Base-by-base conservation (phyloP, 2,888 invertebrate species). In the Clusia tigrina region DNA sequence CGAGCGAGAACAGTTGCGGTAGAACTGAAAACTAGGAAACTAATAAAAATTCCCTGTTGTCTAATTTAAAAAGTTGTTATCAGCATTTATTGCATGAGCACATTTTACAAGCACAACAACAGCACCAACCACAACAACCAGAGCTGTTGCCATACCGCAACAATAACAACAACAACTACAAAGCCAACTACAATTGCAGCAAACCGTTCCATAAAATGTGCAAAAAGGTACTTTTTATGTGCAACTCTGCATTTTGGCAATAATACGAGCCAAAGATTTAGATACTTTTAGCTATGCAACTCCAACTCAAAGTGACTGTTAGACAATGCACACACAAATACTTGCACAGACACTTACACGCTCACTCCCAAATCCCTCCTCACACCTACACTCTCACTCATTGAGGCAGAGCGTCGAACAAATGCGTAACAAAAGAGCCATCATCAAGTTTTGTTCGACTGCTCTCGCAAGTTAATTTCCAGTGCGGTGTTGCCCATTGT, bases 41-140 rank as follows among this genome's bases (percentile, higher is more conserved):
- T 20, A 48, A 48, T 20, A 48, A 48, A 42, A 48, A 48, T 20
- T 48, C 48, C 48, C 48, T 20, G 5, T 20, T 9, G 48, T 74
- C 77, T 74, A 74, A 76, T 77, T 74, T 74, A 71, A 74, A 77
- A 74, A 74, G 77, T 77, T 74, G 68, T 74, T 74, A 74, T 74
- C 74, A 69, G 69, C 74, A 74, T 74, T n/a, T 74, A 77, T 72
- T 74, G 74, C 77, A 70, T 32, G 32, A n/a, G n/a, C n/a, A n/a
- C n/a, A n/a, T n/a, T n/a, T n/a, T n/a, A n/a, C 32, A 32, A 9
- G 32, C 32, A 32, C 32, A 32, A 32, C 32, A 32, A 32, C 32
- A 32, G 12, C 12, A 32, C 6, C 32, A 32, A n/a, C n/a, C n/a
- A n/a, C 32, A 32, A 12, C 32, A 32, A 32, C 12, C 12, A 9